Percentiles rank a stretch among this genome's conserved stretches.
phyloP scores from a whole-genome alignment of 2,113 vertebrate genomes.

The Ophthalmolycus amberensis region DNA sequence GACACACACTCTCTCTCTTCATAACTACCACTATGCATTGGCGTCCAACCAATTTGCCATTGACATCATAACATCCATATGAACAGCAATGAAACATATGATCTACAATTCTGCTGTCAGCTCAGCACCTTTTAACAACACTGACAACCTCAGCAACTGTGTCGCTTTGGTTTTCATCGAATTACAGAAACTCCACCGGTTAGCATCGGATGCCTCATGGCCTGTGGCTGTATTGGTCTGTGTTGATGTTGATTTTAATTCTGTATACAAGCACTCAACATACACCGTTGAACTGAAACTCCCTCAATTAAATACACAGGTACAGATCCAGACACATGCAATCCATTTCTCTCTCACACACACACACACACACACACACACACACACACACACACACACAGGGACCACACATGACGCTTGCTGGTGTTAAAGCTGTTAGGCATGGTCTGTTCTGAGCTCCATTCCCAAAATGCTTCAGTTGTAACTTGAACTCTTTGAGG shows the following conservation, averaged over 20 bases:
- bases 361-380: conserved; percentile 27
- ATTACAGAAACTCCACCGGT: neutral
- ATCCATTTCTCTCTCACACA: neutral
- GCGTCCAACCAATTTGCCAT: conserved; percentile 33
- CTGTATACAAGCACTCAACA: neutral
- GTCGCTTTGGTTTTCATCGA: neutral
- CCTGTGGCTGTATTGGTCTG: neutral
- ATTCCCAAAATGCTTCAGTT: conserved; percentile 70
- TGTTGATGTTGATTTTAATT: neutral
- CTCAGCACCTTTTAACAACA: neutral
- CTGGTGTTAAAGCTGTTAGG: conserved; percentile 70
- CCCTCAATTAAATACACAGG: conserved; percentile 13
- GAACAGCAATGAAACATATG: neutral
- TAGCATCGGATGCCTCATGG: neutral
- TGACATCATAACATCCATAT: conserved; percentile 37
- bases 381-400: conserved; percentile 16
- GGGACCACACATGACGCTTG: conserved; percentile 70
- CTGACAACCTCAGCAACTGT: neutral
- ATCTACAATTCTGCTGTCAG: neutral
- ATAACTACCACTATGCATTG: conserved; percentile 19
- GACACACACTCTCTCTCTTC: conserved; percentile 6
- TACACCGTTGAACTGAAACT: neutral
- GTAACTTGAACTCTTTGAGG: conserved; percentile 66
- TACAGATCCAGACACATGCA: conserved; percentile 15
- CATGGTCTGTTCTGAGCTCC: conserved; percentile 57